phyloP scores from a whole-genome alignment of 1,140 invertebrate genomes.

The Lepidotrigona ventralis region DNA sequence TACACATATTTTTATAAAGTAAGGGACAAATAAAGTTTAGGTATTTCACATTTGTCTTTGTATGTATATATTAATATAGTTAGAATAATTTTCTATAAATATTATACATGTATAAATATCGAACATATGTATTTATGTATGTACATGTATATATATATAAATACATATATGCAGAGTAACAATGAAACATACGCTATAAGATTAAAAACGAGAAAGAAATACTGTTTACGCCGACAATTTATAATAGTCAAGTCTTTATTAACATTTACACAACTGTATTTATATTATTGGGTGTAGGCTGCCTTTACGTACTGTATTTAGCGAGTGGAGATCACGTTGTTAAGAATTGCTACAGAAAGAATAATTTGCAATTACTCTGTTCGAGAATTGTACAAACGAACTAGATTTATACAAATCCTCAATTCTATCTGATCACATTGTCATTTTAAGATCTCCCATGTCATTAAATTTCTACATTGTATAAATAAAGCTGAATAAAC shows the following conservation, averaged over 20 bases:
- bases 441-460: constrained; percentile 67
- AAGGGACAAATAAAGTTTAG: constrained; percentile 71
- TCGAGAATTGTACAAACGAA: constrained; percentile 65
- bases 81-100: constrained; percentile 79
- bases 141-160: constrained; percentile 63
- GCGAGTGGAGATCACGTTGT: constrained; percentile 71
- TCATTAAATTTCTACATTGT: constrained; percentile 76
- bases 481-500: constrained; percentile 76
- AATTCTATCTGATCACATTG: constrained; percentile 56
- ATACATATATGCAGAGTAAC: constrained; percentile 63
- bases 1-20: constrained; percentile 76
- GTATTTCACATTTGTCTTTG: constrained; percentile 80
- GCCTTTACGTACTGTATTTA: constrained; percentile 72
- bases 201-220: constrained; percentile 59
- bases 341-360: constrained; percentile 62
- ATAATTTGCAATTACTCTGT: constrained; percentile 67
- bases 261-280: constrained; percentile 68
- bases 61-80: constrained; percentile 78
- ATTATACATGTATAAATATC: constrained; percentile 62
- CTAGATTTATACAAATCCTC: constrained; percentile 57
- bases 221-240: constrained; percentile 63
- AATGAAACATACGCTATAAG: constrained; percentile 63
- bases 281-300: constrained; percentile 74
- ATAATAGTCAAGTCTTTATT: constrained; percentile 67
- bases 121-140: constrained; percentile 60